Evolutionary conservation across 2,113 vertebrate species (phyloP).

Genomic region (Dermatemys mawii): DNA sequence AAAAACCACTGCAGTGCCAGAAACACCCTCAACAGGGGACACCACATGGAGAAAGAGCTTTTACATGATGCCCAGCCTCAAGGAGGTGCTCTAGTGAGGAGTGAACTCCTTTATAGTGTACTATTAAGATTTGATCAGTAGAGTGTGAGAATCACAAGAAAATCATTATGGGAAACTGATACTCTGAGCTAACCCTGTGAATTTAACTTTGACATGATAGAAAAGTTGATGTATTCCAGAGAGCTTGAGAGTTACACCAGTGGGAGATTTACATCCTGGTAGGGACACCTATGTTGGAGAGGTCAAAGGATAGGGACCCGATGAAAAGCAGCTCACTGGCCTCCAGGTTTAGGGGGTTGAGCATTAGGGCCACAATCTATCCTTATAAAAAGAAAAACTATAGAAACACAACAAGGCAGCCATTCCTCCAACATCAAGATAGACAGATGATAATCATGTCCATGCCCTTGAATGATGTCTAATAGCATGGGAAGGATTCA

Average conservation of each 20-base stretch:
- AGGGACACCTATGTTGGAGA: background rate
- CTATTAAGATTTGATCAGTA: background rate
- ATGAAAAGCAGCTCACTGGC: background rate
- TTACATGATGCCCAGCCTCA: background rate
- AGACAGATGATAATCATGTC: background rate
- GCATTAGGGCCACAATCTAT: background rate
- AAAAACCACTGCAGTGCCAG: background rate
- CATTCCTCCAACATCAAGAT: background rate
- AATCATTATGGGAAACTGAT: background rate
- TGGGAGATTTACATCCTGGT: background rate
- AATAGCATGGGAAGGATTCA: background rate
- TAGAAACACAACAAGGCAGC: background rate
- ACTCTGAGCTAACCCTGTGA: background rate
- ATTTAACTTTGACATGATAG: background rate
- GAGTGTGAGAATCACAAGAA: background rate
- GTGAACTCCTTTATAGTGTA: background rate
- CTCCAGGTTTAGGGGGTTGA: background rate
- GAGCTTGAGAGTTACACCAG: background rate
- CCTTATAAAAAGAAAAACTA: background rate
- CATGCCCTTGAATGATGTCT: background rate
- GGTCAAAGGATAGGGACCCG: background rate
- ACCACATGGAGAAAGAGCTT: background rate
- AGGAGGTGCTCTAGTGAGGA: background rate
- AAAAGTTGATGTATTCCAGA: background rate
- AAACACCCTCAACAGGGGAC: background rate